Percentiles rank a stretch among this genome's conserved stretches.
Conservation (phyloP, 2,113 vertebrate genomes). For the Mungos mungo region DNA sequence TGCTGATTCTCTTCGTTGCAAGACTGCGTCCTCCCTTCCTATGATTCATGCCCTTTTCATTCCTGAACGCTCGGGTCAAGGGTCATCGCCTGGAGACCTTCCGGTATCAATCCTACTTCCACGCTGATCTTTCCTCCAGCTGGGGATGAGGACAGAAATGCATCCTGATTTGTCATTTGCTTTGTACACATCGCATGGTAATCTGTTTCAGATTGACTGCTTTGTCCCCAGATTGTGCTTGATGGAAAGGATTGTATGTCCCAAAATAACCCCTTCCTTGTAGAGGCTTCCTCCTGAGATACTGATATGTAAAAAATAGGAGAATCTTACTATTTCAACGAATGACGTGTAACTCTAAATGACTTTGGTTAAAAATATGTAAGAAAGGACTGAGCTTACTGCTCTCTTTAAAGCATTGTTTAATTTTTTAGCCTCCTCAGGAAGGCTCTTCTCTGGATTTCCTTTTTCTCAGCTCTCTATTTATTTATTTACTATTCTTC, state of each 20-base stretch:
- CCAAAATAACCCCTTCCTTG: not conserved
- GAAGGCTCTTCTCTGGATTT: not conserved
- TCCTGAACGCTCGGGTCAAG: not conserved
- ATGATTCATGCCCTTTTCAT: not conserved
- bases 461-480: not conserved
- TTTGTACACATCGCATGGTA: not conserved
- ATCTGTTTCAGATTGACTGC: not conserved
- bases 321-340: not conserved
- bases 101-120: not conserved
- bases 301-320: not conserved
- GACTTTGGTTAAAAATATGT: not conserved
- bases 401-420: conserved; percentile 27
- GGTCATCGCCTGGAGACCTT: not conserved
- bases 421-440: conserved; percentile 6
- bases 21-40: not conserved
- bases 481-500: conserved; percentile 28
- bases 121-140: not conserved
- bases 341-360: not conserved
- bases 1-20: not conserved
- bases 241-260: not conserved
- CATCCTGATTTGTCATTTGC: not conserved
- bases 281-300: not conserved
- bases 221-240: not conserved
- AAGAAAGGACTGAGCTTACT: not conserved
- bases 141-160: not conserved